Percentiles rank a stretch among this genome's conserved stretches.
Evolutionary conservation across 2,797 vertebrate genomes (phyloP).

Genomic region (Pampus argenteus): DNA sequence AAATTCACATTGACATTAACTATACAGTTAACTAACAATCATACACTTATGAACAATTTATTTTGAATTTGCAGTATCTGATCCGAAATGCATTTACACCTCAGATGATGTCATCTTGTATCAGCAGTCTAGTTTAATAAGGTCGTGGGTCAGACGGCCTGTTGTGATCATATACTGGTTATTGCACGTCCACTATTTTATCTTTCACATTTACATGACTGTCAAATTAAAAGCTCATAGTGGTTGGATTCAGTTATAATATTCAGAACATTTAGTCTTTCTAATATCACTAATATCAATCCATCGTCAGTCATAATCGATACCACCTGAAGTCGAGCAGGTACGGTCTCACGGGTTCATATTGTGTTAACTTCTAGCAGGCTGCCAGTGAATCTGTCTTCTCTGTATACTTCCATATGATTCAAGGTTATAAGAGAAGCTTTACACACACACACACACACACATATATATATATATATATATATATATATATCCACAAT

Average conservation of each 20-base stretch:
- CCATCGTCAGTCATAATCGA: not conserved
- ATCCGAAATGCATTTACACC: not conserved
- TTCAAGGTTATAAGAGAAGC: slow-evolving; percentile 27
- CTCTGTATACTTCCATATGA: not conserved
- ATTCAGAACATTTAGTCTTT: too few relatives aligned
- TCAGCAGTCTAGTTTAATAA: not conserved
- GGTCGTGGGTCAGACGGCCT: not conserved
- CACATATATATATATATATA: too few relatives aligned
- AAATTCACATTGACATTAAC: too few relatives aligned
- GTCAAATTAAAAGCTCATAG: not conserved
- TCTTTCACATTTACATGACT: not conserved
- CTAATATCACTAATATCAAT: too few relatives aligned
- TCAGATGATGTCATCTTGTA: not conserved
- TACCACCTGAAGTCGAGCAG: not conserved
- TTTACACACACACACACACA: too few relatives aligned
- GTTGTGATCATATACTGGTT: not conserved
- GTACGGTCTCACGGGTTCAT: not conserved
- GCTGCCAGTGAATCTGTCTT: not conserved
- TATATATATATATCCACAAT: too few relatives aligned
- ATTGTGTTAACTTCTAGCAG: not conserved
- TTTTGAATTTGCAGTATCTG: not conserved
- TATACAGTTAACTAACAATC: not conserved
- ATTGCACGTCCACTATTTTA: not conserved
- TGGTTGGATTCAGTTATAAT: not conserved
- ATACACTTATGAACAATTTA: too few relatives aligned